These are phyloP conservation scores for Guaruba guarouba DNA, from an alignment of 2,113 vertebrate species.

Conservation along the genomic window DNA sequence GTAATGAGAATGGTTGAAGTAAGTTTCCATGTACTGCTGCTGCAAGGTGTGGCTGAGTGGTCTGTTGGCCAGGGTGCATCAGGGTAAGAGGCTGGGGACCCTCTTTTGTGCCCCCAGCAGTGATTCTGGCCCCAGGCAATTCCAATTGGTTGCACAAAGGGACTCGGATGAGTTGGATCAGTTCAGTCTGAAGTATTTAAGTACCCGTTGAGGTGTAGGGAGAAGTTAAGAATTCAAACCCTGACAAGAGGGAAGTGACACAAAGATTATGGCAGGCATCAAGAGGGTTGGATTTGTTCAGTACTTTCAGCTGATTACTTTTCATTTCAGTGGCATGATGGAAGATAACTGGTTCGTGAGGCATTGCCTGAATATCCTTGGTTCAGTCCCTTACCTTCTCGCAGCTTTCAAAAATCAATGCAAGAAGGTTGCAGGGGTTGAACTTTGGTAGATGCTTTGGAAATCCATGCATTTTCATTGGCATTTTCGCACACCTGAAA, in stretches of 20 bases:
- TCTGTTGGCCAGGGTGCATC: neutral
- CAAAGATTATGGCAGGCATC: neutral
- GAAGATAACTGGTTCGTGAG: conserved; percentile 26
- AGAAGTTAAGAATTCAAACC: neutral
- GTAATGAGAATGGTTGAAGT: neutral
- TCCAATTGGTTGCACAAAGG: neutral
- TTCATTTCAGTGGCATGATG: conserved; percentile 16
- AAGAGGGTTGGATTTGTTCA: neutral
- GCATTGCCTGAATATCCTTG: neutral
- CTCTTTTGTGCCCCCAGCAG: neutral
- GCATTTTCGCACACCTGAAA: conserved; percentile 20
- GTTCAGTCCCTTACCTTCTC: conserved; percentile 11
- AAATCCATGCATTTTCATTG: conserved; percentile 16
- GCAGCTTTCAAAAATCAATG: neutral
- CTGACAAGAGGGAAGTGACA: conserved; percentile 5
- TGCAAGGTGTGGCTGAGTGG: neutral
- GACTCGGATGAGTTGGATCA: neutral
- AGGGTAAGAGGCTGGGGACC: neutral
- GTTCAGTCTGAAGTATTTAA: neutral
- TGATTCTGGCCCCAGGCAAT: neutral
- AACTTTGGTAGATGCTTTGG: neutral
- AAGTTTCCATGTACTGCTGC: neutral
- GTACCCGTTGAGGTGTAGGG: neutral
- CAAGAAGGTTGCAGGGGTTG: neutral
- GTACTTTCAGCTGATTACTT: neutral